phyloP scores from a whole-genome alignment of 2,113 vertebrate genomes.

The Fulica atra region DNA sequence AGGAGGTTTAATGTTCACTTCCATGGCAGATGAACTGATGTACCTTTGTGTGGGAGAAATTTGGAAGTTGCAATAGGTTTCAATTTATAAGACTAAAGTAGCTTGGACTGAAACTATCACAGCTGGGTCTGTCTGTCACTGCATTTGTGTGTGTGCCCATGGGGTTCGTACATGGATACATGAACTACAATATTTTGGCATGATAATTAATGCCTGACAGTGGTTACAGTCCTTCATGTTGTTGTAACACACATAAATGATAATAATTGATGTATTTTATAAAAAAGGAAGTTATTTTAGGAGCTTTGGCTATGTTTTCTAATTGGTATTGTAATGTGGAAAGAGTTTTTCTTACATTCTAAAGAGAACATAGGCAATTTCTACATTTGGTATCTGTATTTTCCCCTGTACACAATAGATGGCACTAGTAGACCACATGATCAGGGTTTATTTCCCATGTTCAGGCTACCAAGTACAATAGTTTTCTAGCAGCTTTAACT shows the following conservation, averaged over 20 bases:
- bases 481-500: background rate
- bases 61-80: background rate
- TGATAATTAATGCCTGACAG: background rate
- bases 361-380: background rate
- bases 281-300: background rate
- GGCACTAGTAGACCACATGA: slow-evolving; percentile 50
- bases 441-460: background rate
- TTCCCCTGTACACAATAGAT: slow-evolving; percentile 49
- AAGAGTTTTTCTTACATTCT: background rate
- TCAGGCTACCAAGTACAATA: background rate
- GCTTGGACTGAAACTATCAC: background rate
- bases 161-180: fast-evolving
- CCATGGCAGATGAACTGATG: background rate
- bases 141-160: background rate
- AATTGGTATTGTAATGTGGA: background rate
- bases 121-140: background rate
- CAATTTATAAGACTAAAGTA: background rate
- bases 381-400: background rate
- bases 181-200: too few species aligned
- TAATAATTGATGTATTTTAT: background rate
- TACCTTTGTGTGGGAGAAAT: background rate
- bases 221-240: background rate
- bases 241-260: background rate
- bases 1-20: background rate
- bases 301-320: background rate